Conservation (phyloP, 2,113 vertebrate genomes). For the Semicossyphus pulcher region DNA sequence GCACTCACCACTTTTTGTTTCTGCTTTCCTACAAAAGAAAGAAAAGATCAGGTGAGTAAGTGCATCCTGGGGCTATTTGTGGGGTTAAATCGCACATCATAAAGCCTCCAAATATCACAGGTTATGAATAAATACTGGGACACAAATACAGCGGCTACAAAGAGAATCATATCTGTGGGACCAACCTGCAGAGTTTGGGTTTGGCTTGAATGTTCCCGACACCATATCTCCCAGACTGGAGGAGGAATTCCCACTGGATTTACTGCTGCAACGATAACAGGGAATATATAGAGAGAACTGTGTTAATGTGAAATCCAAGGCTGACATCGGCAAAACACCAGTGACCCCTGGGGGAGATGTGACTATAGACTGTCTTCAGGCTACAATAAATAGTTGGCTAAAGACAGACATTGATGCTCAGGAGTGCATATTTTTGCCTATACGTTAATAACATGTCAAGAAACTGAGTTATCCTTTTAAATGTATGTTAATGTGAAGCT, state of each 20-base stretch:
- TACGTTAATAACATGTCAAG: too few species aligned
- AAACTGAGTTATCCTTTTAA: too few species aligned
- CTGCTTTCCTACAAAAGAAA: slow-evolving; percentile 91
- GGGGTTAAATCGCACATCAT: neutral
- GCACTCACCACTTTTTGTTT: slow-evolving; percentile 98
- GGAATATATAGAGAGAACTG: slow-evolving; percentile 13
- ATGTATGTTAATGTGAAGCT: too few species aligned
- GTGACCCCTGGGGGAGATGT: neutral
- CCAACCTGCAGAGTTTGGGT: slow-evolving; percentile 92
- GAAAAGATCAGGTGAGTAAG: slow-evolving; percentile 5
- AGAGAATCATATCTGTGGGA: slow-evolving; percentile 2
- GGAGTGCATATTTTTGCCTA: too few species aligned
- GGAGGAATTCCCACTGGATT: slow-evolving; percentile 96
- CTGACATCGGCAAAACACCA: slow-evolving; percentile 9
- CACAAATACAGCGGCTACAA: neutral
- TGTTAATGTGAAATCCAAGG: slow-evolving; percentile 38
- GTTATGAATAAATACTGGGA: neutral
- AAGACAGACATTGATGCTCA: neutral
- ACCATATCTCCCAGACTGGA: slow-evolving; percentile 99
- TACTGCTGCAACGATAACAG: slow-evolving; percentile 78
- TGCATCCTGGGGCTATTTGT: neutral
- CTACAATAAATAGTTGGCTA: neutral
- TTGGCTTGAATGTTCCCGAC: slow-evolving; percentile 94
- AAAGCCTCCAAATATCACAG: neutral
- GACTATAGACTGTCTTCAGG: too few species aligned